A percentile compares a stretch with the other conserved stretches of the same genome.
Evolutionary conservation across 2,113 vertebrate genomes (phyloP).

Genomic region (Coryphaenoides rupestris): DNA sequence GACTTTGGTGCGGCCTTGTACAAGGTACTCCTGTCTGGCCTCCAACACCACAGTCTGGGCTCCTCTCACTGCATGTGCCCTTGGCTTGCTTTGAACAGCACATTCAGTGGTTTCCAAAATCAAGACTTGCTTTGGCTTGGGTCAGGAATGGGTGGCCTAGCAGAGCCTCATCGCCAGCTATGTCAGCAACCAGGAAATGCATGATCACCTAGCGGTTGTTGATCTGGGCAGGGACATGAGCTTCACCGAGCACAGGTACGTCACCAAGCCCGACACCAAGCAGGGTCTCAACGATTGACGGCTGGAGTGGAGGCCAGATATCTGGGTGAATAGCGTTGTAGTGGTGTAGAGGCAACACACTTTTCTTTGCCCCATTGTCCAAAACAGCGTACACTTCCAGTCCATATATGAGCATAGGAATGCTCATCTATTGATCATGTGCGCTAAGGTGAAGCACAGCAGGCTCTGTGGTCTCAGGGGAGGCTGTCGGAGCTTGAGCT

Average conservation of each 20-base stretch:
- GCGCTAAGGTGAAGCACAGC: not conserved
- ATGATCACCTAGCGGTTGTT: not conserved
- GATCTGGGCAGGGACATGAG: not conserved
- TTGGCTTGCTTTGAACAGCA: too few relatives aligned
- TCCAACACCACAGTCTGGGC: too few relatives aligned
- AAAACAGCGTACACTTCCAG: constrained; percentile 9
- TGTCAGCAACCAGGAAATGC: too few relatives aligned
- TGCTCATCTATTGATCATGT: constrained; percentile 18
- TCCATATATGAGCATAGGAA: too few relatives aligned
- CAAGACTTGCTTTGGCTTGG: not conserved
- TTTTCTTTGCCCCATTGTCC: constrained; percentile 16
- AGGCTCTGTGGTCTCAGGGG: not conserved
- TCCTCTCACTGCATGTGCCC: too few relatives aligned
- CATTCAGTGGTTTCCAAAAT: not conserved
- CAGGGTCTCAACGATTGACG: constrained; percentile 10
- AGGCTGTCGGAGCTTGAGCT: too few relatives aligned
- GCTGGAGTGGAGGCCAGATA: constrained; percentile 8
- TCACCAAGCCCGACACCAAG: constrained; percentile 10
- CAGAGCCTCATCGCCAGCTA: not conserved
- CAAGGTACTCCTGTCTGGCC: too few relatives aligned
- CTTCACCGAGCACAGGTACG: constrained; percentile 3
- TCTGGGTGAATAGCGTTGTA: constrained; percentile 14
- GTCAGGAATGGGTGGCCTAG: not conserved
- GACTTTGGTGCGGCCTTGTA: too few relatives aligned
- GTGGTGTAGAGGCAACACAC: constrained; percentile 6